These are phyloP conservation scores for Stylophora pistillata DNA, from an alignment of 64 coral and sea anemone species.

Conservation along the genomic window DNA sequence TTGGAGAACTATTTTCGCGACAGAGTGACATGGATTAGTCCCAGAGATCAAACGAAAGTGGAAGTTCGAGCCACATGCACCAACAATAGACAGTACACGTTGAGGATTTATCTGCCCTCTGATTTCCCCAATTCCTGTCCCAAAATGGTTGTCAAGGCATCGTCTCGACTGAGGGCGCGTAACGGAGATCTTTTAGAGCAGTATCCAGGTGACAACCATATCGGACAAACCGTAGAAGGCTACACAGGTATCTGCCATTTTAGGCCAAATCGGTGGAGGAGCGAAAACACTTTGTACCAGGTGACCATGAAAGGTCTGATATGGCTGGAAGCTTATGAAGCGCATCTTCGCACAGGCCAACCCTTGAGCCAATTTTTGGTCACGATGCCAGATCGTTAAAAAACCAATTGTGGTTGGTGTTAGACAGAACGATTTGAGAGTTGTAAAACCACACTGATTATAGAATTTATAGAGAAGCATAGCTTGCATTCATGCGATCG, in stretches of 20 bases:
- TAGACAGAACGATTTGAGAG: background rate
- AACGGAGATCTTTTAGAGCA: background rate
- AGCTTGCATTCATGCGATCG: background rate
- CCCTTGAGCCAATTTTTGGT: conserved; percentile 52
- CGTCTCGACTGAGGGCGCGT: background rate
- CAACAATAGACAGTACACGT: conserved; percentile 26
- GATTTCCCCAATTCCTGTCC: conserved; percentile 57
- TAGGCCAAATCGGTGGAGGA: conserved; percentile 15
- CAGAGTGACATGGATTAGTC: conserved; percentile 77
- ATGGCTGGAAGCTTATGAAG: conserved; percentile 79
- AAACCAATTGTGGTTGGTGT: background rate
- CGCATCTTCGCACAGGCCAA: conserved; percentile 60
- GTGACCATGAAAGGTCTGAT: conserved; percentile 75
- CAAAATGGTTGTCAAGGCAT: conserved; percentile 52
- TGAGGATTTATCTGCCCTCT: conserved; percentile 5
- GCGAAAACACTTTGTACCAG: conserved; percentile 62
- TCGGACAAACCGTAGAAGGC: conserved; percentile 24
- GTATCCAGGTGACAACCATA: conserved; percentile 22
- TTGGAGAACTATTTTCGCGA: conserved; percentile 63
- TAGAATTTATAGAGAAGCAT: background rate
- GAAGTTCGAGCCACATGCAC: conserved; percentile 52
- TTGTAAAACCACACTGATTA: background rate
- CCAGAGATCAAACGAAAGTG: conserved; percentile 32
- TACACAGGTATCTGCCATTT: conserved; percentile 69
- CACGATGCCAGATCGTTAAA: conserved; percentile 22